Evolutionary conservation across 2,888 invertebrate species (phyloP).

Genomic region (Pristionchus entomophagus): DNA sequence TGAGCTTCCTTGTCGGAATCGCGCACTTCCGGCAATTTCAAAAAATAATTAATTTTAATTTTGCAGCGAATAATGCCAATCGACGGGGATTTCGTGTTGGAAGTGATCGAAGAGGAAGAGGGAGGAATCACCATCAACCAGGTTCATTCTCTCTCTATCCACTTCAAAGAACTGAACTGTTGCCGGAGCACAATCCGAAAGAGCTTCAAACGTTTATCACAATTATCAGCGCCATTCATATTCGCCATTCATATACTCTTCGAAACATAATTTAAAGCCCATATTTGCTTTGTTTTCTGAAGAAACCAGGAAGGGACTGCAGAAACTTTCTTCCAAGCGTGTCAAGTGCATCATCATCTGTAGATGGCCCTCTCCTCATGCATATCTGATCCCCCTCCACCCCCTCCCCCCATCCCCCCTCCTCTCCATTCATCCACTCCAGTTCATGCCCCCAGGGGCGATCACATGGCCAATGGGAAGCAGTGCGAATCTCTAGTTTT

Average conservation of each 20-base stretch:
- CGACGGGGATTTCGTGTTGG: conserved; percentile 13
- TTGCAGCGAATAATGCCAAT: neutral
- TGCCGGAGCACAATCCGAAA: too few species aligned
- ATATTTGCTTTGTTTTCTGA: too few species aligned
- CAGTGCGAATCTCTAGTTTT: neutral
- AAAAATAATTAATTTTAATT: neutral
- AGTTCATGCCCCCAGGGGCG: conserved; percentile 11
- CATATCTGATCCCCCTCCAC: conserved; percentile 8
- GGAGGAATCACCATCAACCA: neutral
- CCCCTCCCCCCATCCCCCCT: neutral
- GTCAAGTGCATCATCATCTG: neutral
- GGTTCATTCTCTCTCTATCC: neutral
- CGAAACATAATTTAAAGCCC: too few species aligned
- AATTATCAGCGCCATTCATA: too few species aligned
- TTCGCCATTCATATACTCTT: too few species aligned
- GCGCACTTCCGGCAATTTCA: neutral
- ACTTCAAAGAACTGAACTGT: too few species aligned
- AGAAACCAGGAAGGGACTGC: neutral
- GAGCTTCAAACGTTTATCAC: too few species aligned
- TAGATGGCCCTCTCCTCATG: conserved; percentile 4
- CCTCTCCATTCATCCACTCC: neutral
- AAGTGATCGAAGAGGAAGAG: conserved; percentile 15
- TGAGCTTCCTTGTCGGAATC: neutral
- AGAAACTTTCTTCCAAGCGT: neutral
- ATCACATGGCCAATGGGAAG: neutral